Evolutionary conservation across 1,140 invertebrate genomes (phyloP), one percentile per base, ranked within the genome.

Genomic region (Ostrea denselamellosa): DNA sequence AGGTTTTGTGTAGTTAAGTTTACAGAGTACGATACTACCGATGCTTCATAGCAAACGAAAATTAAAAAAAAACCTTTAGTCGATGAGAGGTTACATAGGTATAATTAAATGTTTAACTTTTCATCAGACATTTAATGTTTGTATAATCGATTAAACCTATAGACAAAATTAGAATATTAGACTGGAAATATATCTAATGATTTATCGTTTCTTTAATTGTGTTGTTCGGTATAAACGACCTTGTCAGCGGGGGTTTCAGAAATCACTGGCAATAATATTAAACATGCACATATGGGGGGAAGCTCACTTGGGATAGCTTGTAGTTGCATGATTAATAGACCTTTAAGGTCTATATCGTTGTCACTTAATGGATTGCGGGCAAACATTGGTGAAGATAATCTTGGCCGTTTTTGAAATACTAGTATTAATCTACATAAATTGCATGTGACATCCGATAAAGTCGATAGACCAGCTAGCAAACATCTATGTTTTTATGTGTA

Each of bases 31-130:
- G 1, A 44, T 44, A 5, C 5, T 44, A 44, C 34, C 34, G 5
- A 44, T 44, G 34, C 34, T 44, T 5, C 34, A 5, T 44, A 44
- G 34, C 34, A 44, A 44, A 44, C 1, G 34, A 44, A 44, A 5
- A 12, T 62, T 17, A 17, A 62, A 14, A 17, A 62, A 14, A 77
- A 10, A 77, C 5, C 5, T 62, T n/a, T 28, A 8, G 68, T 77
- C 25, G 22, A 77, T 77, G 22, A 77, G 28, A 34, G 68, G 68
- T 77, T 77, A 77, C 28, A 8, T 77, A 77, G 68, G 68, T 77
- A 77, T 77, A 77, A 77, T 77, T 77, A 77, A 77, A 77, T 77
- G 8, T 28, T 77, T 77, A 77, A 25, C 25, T 77, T 77, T 25
- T 77, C 68, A 77, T 25, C 25, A 8, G 68, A 77, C 25, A 25